Evolutionary conservation across 2,888 invertebrate genomes (phyloP), one percentile per base, ranked within the genome.

Genomic region (Mystacides longicornis): DNA sequence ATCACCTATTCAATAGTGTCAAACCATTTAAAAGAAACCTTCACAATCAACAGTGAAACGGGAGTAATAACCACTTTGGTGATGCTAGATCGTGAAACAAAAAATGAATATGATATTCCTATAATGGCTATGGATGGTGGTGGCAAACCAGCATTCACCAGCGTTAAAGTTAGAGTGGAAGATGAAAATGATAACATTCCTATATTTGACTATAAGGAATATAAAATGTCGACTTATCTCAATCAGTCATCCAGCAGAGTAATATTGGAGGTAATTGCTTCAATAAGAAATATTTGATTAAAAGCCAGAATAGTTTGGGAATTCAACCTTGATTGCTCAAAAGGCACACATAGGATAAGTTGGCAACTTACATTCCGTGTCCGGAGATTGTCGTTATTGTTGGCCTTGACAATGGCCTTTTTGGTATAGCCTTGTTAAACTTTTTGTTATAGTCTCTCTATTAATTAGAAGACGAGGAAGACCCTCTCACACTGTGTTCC

Each of bases 181-280:
- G 90, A 90, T 67, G 80, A 83, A 59, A 89, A 89, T 67, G 89
- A 90, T 65, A 85, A 87, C 65, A 69, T 80, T 2, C 90, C 90
- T 0, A 69, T 75, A 51, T 88, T 87, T 65, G 68, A 79, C 33
- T 69, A 84, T 5, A 77, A 78, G 50, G 81, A 86, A 65, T 89
- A 88, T 65, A 82, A 83, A 67, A 79, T 81, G 16, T 81, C 81
- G 37, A 80, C 86, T 50, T 79, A 80, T 62, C 74, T 78, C 11
- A 82, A 83, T 65, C 69, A 78, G 46, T 76, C 77, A 16, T 63
- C 77, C 2, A 81, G 81, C 59, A 73, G 78, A 23, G 73, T 80
- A 2, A 80, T 87, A 65, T 67, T 83, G 48, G 81, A 78, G 67
- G 82, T 84, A 37, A 7, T 16, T 37, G 16, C 37, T 3, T 37